Evolutionary conservation across 2,797 vertebrate species (phyloP).

Genomic region (Nasua narica): DNA sequence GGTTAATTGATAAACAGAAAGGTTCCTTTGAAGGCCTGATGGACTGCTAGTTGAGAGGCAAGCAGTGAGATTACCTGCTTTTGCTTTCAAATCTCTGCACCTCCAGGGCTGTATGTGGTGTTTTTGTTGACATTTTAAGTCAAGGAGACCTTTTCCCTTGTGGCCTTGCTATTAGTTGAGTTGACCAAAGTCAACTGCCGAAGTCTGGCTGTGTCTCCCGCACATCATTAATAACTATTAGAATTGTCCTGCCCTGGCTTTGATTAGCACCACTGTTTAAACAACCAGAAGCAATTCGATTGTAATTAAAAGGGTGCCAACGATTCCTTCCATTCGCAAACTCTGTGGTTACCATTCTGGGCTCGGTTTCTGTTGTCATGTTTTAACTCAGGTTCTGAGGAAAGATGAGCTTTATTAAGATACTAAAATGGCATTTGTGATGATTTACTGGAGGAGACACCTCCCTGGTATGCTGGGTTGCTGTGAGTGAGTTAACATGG

Average conservation of each 20-base stretch:
- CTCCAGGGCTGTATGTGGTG: not conserved
- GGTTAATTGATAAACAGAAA: not conserved
- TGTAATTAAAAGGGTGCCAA: not conserved
- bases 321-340: not conserved
- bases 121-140: not conserved
- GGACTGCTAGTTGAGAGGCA: not conserved
- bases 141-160: not conserved
- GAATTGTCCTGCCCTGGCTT: not conserved
- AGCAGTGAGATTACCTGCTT: not conserved
- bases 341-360: not conserved
- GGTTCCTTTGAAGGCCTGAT: not conserved
- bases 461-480: not conserved
- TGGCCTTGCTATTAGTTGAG: not conserved
- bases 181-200: not conserved
- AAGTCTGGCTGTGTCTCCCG: not conserved
- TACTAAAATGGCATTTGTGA: not conserved
- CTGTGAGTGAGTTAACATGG: not conserved
- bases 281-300: not conserved
- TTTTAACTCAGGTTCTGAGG: not conserved
- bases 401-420: not conserved
- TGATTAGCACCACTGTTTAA: not conserved
- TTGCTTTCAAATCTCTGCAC: not conserved
- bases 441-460: not conserved
- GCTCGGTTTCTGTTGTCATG: not conserved
- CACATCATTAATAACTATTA: constrained; percentile 39